These are phyloP conservation scores for Odocoileus hemionus DNA, from an alignment of 2,113 vertebrate genomes.

Conservation along the genomic window DNA sequence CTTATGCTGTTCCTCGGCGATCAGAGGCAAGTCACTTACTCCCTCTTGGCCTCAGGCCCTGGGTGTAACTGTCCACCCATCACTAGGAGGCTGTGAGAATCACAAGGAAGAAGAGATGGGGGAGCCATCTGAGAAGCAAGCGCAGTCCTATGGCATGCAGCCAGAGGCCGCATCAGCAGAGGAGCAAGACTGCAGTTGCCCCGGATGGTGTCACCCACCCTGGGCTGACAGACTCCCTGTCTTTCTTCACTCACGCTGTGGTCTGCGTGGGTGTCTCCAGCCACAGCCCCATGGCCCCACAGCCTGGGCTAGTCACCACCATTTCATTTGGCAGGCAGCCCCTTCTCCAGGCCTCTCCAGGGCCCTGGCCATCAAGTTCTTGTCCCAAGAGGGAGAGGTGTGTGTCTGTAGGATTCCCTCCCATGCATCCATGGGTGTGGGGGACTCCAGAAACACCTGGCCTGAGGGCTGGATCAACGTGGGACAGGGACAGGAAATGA, in stretches of 20 bases:
- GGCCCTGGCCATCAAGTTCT: neutral
- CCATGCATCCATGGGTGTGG: no score
- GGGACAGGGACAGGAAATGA: neutral
- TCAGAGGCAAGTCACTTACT: neutral
- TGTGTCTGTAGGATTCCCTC: neutral
- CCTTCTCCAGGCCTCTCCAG: neutral
- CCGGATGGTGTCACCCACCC: neutral
- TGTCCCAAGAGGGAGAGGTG: neutral
- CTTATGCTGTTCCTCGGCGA: no score
- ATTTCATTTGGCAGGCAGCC: neutral
- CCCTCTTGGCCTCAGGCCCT: neutral
- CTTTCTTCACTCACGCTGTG: neutral
- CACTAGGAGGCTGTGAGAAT: neutral
- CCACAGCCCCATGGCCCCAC: no score
- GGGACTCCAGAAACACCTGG: neutral
- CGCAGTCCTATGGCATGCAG: fast-evolving
- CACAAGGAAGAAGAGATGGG: neutral
- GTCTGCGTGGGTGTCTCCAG: fast-evolving
- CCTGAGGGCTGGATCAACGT: neutral
- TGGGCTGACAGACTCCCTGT: neutral
- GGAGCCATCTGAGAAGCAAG: neutral
- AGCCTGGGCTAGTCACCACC: neutral
- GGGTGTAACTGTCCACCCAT: neutral
- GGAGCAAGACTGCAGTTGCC: neutral
- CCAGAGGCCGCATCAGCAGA: neutral